phyloP scores from a whole-genome alignment of 2,113 vertebrate genomes.

The Dipodomys spectabilis region DNA sequence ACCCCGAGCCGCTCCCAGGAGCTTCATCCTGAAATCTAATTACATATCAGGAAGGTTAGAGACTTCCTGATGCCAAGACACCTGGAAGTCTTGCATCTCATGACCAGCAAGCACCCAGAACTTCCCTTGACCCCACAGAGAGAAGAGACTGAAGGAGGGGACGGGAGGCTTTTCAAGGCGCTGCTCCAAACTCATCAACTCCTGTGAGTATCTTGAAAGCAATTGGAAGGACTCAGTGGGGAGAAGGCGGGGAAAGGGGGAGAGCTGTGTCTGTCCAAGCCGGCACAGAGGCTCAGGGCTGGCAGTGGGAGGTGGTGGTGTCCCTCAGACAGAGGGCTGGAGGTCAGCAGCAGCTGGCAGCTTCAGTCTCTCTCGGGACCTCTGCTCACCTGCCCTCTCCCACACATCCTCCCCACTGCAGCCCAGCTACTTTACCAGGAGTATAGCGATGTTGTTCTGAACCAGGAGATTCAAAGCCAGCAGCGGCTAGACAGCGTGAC shows the following conservation, averaged over 20 bases:
- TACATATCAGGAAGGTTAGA: fast-evolving
- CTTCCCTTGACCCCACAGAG: slow-evolving; percentile 73
- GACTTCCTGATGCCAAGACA: not conserved
- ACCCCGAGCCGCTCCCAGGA: not conserved
- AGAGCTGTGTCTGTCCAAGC: not conserved
- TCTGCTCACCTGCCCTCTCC: not conserved
- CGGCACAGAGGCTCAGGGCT: not conserved
- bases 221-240: not conserved
- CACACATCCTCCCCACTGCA: slow-evolving; percentile 63
- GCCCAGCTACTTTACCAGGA: slow-evolving; percentile 96
- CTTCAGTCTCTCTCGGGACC: not conserved
- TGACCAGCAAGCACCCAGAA: not conserved
- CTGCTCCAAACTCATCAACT: slow-evolving; percentile 87
- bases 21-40: not conserved
- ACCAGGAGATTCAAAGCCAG: slow-evolving; percentile 95
- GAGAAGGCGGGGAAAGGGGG: too few species aligned
- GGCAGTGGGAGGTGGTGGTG: not conserved
- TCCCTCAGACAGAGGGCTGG: not conserved
- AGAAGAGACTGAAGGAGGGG: slow-evolving; percentile 83
- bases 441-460: slow-evolving; percentile 93
- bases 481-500: slow-evolving; percentile 87
- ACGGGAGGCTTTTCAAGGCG: slow-evolving; percentile 82
- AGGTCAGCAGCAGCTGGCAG: not conserved
- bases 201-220: slow-evolving; percentile 83
- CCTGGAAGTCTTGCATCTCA: not conserved